Conservation (phyloP, 2,797 vertebrate genomes). For the Cossypha dichroa region DNA sequence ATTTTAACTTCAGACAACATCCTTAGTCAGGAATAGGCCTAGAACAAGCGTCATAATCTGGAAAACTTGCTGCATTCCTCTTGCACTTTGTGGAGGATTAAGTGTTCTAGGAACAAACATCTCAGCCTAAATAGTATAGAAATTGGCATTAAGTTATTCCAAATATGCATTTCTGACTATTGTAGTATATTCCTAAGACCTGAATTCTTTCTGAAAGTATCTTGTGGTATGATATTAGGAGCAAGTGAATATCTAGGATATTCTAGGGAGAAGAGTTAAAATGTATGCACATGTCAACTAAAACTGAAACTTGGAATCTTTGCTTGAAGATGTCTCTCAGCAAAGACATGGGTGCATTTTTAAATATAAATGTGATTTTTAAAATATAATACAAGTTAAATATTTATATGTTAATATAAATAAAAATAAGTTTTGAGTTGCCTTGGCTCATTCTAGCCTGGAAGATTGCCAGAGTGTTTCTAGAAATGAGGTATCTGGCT, state of each 20-base stretch:
- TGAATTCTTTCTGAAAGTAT: not conserved
- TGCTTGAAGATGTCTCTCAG: not conserved
- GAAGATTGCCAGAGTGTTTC: not conserved
- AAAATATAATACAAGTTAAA: not conserved
- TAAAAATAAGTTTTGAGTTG: not conserved
- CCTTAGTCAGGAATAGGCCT: not conserved
- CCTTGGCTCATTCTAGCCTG: not conserved
- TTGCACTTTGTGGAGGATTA: not conserved
- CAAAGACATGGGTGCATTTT: not conserved
- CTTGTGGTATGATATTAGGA: not conserved
- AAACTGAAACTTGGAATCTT: not conserved
- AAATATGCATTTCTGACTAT: not conserved
- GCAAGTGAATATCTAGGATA: not conserved
- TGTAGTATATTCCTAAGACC: not conserved
- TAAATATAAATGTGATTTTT: not conserved
- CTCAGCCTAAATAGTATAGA: not conserved
- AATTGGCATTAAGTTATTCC: not conserved
- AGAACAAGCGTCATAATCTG: not conserved
- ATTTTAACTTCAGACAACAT: not conserved
- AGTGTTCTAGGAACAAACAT: not conserved
- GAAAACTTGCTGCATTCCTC: not conserved
- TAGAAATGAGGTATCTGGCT: not conserved
- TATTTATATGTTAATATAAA: not conserved
- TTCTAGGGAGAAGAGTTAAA: not conserved
- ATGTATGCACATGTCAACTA: not conserved